Percentiles rank a stretch among this genome's conserved stretches.
These are phyloP conservation scores for Fopius arisanus DNA, from an alignment of 1,140 invertebrate species.

Conservation along the genomic window DNA sequence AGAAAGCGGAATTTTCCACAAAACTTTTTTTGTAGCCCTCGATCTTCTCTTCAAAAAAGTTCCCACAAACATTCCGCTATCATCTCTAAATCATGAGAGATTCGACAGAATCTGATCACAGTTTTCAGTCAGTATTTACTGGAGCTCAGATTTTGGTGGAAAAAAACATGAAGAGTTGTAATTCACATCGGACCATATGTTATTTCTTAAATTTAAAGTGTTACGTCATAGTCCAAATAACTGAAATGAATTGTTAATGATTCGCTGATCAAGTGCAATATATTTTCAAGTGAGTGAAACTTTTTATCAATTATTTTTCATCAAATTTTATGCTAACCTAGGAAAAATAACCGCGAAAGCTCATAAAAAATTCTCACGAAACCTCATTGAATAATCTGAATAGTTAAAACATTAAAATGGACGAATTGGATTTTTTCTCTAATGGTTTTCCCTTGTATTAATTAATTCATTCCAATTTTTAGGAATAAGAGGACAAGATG, in stretches of 20 bases:
- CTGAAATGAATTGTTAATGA: not conserved
- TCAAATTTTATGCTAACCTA: not conserved
- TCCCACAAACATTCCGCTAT: not conserved
- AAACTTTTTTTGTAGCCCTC: not conserved
- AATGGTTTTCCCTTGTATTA: not conserved
- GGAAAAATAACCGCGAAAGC: not conserved
- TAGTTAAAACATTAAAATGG: no score
- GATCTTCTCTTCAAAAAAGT: not conserved
- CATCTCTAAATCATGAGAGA: not conserved
- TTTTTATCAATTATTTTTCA: not conserved
- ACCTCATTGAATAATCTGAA: no score
- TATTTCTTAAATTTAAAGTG: not conserved
- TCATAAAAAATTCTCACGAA: no score
- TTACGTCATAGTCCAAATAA: not conserved
- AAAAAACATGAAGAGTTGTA: not conserved
- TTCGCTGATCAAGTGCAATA: not conserved
- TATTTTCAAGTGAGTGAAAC: not conserved
- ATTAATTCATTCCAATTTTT: no score
- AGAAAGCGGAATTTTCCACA: not conserved
- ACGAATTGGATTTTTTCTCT: not conserved
- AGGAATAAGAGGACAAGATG: slow-evolving; percentile 66
- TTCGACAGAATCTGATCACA: not conserved
- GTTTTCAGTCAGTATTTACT: not conserved
- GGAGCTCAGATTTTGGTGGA: not conserved
- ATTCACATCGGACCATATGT: not conserved